Evolutionary conservation across 2,797 vertebrate species (phyloP), one percentile per base, ranked within the genome.

Genomic region (Ataeniobius toweri): DNA sequence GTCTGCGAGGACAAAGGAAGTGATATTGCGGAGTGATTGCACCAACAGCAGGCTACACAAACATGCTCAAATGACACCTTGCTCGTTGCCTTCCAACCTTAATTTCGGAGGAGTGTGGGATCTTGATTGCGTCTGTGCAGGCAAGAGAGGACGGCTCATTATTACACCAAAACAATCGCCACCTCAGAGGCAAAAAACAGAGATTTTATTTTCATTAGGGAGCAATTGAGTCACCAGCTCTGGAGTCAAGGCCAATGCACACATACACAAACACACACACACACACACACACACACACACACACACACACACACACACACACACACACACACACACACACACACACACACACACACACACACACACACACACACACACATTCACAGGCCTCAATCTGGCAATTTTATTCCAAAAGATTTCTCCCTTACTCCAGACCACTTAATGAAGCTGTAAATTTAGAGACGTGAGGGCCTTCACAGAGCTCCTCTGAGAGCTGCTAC

Each of bases 371-470:
- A 36, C 20, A n/a, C 63, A 44, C 20, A 59, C 78, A 82, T 74
- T 18, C 69, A 80, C 73, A 81, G 83, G 67, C 75, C 80, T 41
- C 81, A 89, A 82, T 81, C 89, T 88, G 84, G 90, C 88, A 94
- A 94, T 95, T 93, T 88, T 90, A 93, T 93, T 94, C 89, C 91
- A 77, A 90, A 92, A 90, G 84, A 94, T 95, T 94, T 95, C 93
- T 95, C 94, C 94, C 92, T 95, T 94, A 89, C 89, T 89, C 86
- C 85, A 79, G 90, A 94, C 90, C 89, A 94, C 94, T 95, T 95
- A 95, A 95, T 95, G 94, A 95, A 95, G 94, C 94, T 90, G 89
- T 95, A 95, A 95, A 96, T 96, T 94, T 94, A 86, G 91, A 92
- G 89, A 88, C 86, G 73, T 77, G 86, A 91, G 83, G 89, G 91